Base-by-base conservation (phyloP, 2,797 vertebrate genomes). In the Paramormyrops hopkinsi region DNA sequence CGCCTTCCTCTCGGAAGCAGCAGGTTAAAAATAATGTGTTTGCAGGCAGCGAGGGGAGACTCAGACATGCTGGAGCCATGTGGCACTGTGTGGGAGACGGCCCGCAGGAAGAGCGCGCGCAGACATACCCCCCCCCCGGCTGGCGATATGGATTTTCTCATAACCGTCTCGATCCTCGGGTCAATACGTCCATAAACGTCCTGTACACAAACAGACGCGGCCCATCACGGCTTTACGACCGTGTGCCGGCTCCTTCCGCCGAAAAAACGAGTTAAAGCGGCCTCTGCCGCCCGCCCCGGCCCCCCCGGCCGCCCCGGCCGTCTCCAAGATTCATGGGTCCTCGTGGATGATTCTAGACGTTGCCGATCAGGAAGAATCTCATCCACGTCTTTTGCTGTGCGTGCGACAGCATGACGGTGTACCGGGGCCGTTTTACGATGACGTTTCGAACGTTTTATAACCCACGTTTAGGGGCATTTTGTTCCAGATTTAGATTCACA, bases 41-140 rank as follows among this genome's bases (percentile, higher is more conserved):
- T 95, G 94, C 94, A 94, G 93, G 94, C 95, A 94, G 94, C 92
- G 93, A 92, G 91, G 53, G 91, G 90, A 94, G 94, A 94, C 93
- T 93, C 95, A 97, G 96, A 97, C 96, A 96, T 95, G 93, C 95
- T 95, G 96, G 96, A 97, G 96, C 96, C 96, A 94, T 93, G 92
- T 92, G 85, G 76, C 82, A 84, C 87, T 90, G 92, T 92, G 93
- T 90, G 85, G 69, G 88, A 91, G 79, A 90, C 87, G 62, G 90
- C 85, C 48, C n/a, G 65, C 87, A 90, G 90, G 91, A 90, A 90
- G 84, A 85, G 44, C 44, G 46, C 91, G 92, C 92, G 91, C 89
- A 90, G 93, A 92, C 90, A 92, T 62, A 69, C 11, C 1, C 65
- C 65, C 29, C 29, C 90, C 90, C 73, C 76, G 79, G 89, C 89